Percentiles rank a stretch among this genome's conserved stretches.
These are phyloP conservation scores for Girardia tigrina DNA, from an alignment of 2,888 invertebrate species.

Conservation along the genomic window DNA sequence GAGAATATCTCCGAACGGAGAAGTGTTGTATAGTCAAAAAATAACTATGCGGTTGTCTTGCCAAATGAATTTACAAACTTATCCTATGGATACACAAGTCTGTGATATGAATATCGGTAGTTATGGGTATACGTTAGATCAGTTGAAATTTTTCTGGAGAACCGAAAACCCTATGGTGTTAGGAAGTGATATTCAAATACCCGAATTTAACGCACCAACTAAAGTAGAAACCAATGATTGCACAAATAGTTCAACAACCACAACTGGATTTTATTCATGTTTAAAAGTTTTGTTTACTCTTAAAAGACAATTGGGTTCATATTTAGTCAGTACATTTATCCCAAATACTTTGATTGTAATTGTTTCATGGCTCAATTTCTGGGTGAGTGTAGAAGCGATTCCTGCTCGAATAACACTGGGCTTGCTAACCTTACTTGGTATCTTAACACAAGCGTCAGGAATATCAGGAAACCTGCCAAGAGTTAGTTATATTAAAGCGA, in stretches of 20 bases:
- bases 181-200: conserved; percentile 32
- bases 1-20: conserved; percentile 32
- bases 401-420: conserved; percentile 37
- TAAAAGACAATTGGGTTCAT: conserved; percentile 54
- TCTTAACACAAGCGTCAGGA: conserved; percentile 36
- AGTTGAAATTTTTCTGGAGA: conserved; percentile 34
- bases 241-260: conserved; percentile 33
- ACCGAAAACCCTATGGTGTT: conserved; percentile 24
- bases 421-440: conserved; percentile 36
- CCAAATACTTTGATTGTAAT: conserved; percentile 55
- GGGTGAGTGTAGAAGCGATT: conserved; percentile 37
- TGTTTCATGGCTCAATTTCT: conserved; percentile 52
- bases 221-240: conserved; percentile 31
- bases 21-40: conserved; percentile 37
- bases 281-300: conserved; percentile 54
- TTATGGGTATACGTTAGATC: conserved; percentile 36
- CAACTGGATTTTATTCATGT: conserved; percentile 53
- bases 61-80: conserved; percentile 37
- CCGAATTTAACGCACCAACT: conserved; percentile 35
- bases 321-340: conserved; percentile 55
- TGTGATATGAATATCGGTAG: conserved; percentile 37
- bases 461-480: conserved; percentile 35
- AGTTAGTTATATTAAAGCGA: conserved; percentile 37
- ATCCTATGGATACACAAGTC: conserved; percentile 37
- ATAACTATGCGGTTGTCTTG: conserved; percentile 37